phyloP scores from a whole-genome alignment of 2,888 invertebrate genomes.

The Siphonodentalium dalli region DNA sequence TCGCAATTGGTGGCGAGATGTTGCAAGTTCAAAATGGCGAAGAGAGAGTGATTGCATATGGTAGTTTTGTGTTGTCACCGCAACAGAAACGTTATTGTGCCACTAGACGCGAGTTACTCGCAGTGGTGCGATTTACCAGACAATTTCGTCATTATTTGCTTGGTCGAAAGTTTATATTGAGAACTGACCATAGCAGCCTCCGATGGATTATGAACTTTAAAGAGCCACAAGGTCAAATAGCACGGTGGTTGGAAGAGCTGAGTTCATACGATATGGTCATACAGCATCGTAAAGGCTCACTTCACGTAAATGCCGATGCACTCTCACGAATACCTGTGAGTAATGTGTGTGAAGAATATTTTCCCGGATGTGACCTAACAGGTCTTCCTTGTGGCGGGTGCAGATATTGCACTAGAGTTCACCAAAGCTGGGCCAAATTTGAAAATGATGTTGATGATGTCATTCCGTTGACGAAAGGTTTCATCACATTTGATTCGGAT shows the following conservation, averaged over 20 bases:
- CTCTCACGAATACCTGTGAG: too few species aligned
- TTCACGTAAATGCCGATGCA: constrained; percentile 10
- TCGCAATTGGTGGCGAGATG: constrained; percentile 5
- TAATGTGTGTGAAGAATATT: too few species aligned
- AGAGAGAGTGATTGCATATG: constrained; percentile 10
- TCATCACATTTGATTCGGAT: too few species aligned
- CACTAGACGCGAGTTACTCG: constrained; percentile 1
- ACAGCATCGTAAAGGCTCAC: background rate
- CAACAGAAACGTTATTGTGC: background rate
- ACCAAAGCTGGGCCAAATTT: too few species aligned
- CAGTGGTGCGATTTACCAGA: background rate
- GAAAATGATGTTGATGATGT: too few species aligned
- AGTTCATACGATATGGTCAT: background rate
- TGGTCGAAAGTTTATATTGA: background rate
- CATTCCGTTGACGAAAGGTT: too few species aligned
- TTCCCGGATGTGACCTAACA: too few species aligned
- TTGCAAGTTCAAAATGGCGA: constrained; percentile 11
- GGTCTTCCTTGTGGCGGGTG: too few species aligned
- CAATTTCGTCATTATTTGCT: constrained; percentile 8
- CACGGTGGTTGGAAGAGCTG: constrained; percentile 6
- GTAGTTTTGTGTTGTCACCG: background rate
- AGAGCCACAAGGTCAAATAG: constrained; percentile 2
- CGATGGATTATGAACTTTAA: constrained; percentile 5
- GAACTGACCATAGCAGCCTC: constrained; percentile 8
- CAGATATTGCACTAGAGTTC: too few species aligned